phyloP scores from a whole-genome alignment of 2,797 vertebrate genomes.

The Sphenopsis melanotis region DNA sequence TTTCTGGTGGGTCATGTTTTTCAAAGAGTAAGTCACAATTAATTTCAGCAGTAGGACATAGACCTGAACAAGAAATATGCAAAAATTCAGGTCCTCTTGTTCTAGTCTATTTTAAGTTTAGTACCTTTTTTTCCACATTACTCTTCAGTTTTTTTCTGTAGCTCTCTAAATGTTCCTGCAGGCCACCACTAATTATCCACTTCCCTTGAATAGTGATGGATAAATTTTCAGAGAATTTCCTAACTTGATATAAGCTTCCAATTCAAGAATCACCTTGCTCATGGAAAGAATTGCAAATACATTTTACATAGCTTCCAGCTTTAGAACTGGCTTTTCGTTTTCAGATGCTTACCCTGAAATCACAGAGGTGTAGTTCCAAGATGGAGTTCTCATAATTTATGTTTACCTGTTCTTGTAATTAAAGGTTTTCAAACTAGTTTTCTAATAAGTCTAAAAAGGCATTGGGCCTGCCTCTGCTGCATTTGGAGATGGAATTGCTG shows the following conservation, averaged over 20 bases:
- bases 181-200: not conserved
- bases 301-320: not conserved
- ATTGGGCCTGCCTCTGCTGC: fast-evolving
- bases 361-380: not conserved
- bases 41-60: not conserved
- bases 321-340: not conserved
- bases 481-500: not conserved
- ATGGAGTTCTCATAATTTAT: not conserved
- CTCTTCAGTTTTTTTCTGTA: not conserved
- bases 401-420: not conserved
- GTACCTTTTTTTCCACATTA: not conserved
- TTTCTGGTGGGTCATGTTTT: not conserved
- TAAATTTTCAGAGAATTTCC: not conserved
- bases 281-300: not conserved
- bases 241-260: not conserved
- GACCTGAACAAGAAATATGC: not conserved
- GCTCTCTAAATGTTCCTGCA: not conserved
- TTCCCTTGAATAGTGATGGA: not conserved
- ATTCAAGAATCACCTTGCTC: not conserved
- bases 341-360: not conserved
- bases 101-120: not conserved
- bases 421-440: not conserved
- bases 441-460: not conserved
- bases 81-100: not conserved
- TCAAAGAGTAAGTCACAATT: not conserved